phyloP scores from a whole-genome alignment of 1,140 invertebrate species.

The Musca domestica region DNA sequence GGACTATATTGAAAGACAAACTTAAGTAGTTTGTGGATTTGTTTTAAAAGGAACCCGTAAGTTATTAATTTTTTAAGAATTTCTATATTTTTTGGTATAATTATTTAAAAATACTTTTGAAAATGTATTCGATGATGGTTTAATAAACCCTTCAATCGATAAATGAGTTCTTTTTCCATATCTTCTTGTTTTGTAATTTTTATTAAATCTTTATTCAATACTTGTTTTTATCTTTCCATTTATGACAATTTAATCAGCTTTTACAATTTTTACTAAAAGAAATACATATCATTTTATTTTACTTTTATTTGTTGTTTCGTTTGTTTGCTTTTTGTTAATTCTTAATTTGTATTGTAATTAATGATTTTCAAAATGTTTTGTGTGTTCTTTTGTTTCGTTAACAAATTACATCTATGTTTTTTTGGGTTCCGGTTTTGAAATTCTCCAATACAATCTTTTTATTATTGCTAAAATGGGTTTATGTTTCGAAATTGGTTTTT shows the following conservation, averaged over 20 bases:
- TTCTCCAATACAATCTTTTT: background rate
- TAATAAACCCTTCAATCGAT: no score
- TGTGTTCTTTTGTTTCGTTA: conserved; percentile 20
- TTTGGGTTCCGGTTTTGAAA: conserved; percentile 2
- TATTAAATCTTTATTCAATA: conserved; percentile 22
- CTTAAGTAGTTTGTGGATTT: no score
- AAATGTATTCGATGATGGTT: no score
- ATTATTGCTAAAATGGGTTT: background rate
- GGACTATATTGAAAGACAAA: no score
- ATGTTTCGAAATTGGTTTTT: no score
- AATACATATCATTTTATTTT: conserved; percentile 14
- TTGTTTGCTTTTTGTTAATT: background rate
- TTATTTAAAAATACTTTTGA: no score
- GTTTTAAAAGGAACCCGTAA: no score
- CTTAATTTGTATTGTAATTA: background rate
- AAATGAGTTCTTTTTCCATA: no score
- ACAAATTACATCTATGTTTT: conserved; percentile 16
- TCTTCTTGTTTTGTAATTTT: background rate
- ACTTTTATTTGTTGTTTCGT: background rate
- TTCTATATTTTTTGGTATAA: no score
- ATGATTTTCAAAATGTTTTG: conserved; percentile 5
- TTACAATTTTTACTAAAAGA: conserved; percentile 18
- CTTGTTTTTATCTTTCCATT: conserved; percentile 3
- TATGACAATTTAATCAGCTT: conserved; percentile 19
- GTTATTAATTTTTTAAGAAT: no score